phyloP scores from a whole-genome alignment of 1,140 invertebrate genomes.

The Leptinotarsa undecemlineata region DNA sequence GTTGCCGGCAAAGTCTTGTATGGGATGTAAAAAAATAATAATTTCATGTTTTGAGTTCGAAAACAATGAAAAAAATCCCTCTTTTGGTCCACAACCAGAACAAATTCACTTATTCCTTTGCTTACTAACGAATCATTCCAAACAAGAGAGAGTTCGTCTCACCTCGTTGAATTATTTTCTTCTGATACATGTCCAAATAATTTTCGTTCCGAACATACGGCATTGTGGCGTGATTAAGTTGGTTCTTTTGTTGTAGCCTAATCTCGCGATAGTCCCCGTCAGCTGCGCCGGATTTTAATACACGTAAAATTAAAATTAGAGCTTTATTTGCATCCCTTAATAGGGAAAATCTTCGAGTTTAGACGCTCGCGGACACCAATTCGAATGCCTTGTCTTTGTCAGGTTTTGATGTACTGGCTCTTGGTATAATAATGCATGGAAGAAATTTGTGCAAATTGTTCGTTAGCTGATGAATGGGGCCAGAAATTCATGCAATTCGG shows the following conservation, averaged over 20 bases:
- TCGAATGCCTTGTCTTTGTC: conserved; percentile 27
- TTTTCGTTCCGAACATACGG: conserved; percentile 35
- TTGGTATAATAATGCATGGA: conserved; percentile 10
- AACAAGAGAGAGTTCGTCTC: not conserved
- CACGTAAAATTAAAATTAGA: conserved; percentile 66
- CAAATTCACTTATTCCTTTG: too few species aligned
- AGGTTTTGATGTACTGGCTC: conserved; percentile 26
- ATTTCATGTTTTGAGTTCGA: too few species aligned
- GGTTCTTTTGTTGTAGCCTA: conserved; percentile 49
- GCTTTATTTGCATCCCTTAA: conserved; percentile 64
- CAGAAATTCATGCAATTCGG: too few species aligned
- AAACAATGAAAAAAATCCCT: too few species aligned
- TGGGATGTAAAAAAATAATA: too few species aligned
- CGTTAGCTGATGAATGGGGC: not conserved
- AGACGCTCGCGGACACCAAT: conserved; percentile 18
- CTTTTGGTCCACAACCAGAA: too few species aligned
- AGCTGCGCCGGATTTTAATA: conserved; percentile 63
- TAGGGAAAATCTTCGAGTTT: conserved; percentile 56
- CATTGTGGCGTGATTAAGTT: conserved; percentile 48
- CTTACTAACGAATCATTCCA: not conserved
- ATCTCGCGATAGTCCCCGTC: conserved; percentile 52
- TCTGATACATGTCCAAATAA: conserved; percentile 33
- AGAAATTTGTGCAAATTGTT: not conserved
- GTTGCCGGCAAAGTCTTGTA: too few species aligned
- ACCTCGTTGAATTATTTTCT: not conserved